Evolutionary conservation across 2,113 vertebrate genomes (phyloP).

Genomic region (Arenaria interpres): DNA sequence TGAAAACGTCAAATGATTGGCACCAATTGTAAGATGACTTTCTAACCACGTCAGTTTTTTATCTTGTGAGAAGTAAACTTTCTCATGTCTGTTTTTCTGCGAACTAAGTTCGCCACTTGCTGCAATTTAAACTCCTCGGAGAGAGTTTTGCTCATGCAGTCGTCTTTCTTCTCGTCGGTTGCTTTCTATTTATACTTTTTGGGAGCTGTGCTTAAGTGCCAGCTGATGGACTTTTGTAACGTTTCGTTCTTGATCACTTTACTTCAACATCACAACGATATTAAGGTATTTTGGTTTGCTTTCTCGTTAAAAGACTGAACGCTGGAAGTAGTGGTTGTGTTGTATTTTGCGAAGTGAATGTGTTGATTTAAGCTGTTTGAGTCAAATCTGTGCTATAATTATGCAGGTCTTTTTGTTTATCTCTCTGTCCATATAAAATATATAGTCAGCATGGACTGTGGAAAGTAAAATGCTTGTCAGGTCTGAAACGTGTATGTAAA

Average conservation of each 20-base stretch:
- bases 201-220: constrained; percentile 6
- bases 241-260: not conserved
- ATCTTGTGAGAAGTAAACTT: constrained; percentile 67
- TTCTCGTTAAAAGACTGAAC: not conserved
- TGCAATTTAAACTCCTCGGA: constrained; percentile 28
- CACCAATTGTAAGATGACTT: constrained; percentile 63
- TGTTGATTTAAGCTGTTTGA: not conserved
- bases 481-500: not conserved
- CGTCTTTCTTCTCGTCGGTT: not conserved
- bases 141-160: not conserved
- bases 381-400: not conserved
- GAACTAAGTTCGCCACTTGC: constrained; percentile 38
- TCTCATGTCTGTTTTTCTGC: constrained; percentile 51
- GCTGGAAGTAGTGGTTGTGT: not conserved
- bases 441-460: not conserved
- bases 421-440: not conserved
- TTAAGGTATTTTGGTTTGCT: constrained; percentile 42
- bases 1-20: constrained; percentile 67
- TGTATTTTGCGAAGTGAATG: not conserved
- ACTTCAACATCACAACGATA: not conserved
- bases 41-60: constrained; percentile 64
- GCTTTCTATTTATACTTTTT: constrained; percentile 8
- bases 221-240: constrained; percentile 19
- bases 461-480: not conserved
- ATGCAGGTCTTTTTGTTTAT: not conserved